A percentile compares a stretch with the other conserved stretches of the same genome.
Evolutionary conservation across 1,140 invertebrate genomes (phyloP).

Genomic region (Dufourea novaeangliae): DNA sequence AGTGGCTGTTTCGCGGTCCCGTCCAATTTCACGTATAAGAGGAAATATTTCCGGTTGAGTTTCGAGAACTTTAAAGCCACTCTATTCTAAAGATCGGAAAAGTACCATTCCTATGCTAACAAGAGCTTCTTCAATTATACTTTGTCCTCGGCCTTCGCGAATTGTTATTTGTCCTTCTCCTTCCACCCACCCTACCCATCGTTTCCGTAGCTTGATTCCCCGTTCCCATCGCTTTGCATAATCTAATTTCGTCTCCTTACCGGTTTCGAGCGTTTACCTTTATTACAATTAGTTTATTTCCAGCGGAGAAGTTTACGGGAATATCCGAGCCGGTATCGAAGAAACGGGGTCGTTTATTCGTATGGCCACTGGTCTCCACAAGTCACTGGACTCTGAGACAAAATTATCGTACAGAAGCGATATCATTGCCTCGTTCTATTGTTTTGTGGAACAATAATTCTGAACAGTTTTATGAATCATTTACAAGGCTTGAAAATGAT

Average conservation of each 20-base stretch:
- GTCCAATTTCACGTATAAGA: conserved; percentile 45
- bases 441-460: too few species aligned
- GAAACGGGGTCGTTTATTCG: conserved; percentile 18
- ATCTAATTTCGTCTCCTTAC: conserved; percentile 47
- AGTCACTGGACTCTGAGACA: too few species aligned
- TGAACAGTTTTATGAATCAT: too few species aligned
- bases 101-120: conserved; percentile 66
- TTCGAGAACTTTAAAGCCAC: conserved; percentile 59
- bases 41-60: conserved; percentile 38
- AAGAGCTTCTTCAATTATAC: conserved; percentile 62
- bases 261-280: conserved; percentile 38
- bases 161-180: conserved; percentile 56
- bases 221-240: conserved; percentile 46
- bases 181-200: conserved; percentile 9
- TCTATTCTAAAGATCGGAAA: conserved; percentile 57
- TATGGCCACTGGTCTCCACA: neutral
- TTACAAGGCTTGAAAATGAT: too few species aligned
- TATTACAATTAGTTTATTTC: conserved; percentile 36
- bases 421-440: too few species aligned
- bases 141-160: conserved; percentile 51
- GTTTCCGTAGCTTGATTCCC: conserved; percentile 45
- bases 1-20: conserved; percentile 45
- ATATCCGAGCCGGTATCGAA: neutral
- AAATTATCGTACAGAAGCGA: too few species aligned
- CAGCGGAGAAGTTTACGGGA: neutral